Evolutionary conservation across 1,140 invertebrate species (phyloP), one percentile per base, ranked within the genome.

Genomic region (Ceratoteleas bidentatus): DNA sequence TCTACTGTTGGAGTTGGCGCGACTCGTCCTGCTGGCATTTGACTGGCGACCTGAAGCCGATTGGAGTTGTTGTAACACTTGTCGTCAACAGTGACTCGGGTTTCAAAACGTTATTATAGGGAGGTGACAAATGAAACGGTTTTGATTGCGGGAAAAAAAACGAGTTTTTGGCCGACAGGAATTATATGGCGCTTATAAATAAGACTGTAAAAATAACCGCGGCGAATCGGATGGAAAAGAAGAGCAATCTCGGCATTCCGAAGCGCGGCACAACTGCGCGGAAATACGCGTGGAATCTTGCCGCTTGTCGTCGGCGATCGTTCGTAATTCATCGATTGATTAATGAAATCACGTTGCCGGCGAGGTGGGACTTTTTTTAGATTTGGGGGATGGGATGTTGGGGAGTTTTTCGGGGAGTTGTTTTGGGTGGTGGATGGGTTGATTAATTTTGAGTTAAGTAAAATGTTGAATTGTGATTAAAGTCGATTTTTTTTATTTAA

Each of bases 251-350:
- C 47, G 32, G 32, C 47, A 72, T 72, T 72, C 68, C 57, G 43
- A 34, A 14, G 50, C 13, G 3, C 43, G 47, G 43, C 68, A 72
- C 62, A 61, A 61, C 57, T 61, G 38, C 49, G 24, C 16, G 43
- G 11, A 72, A 61, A 62, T 50, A 49, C 34, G 68, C 49, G 40
- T 32, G 68, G 57, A 72, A 72, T 72, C 11, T 61, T 72, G 66
- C 66, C 52, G 45, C 36, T 70, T 24, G 50, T 64, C 5, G 36
- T 65, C 8, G 6, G 14, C 15, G 50, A 8, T 7, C 15, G 7
- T 53, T 53, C 15, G 6, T 53, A 11, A 11, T 45, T 10, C 43
- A 45, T 3, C n/a, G 7, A 13, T 45, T 45, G 7, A n/a, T 3
- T 10, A 45, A 10, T 13, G 7, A 36, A 36, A 36, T 36, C 9